Conservation (phyloP, 92 coral and sea anemone species). For the Phymanthus crucifer region DNA sequence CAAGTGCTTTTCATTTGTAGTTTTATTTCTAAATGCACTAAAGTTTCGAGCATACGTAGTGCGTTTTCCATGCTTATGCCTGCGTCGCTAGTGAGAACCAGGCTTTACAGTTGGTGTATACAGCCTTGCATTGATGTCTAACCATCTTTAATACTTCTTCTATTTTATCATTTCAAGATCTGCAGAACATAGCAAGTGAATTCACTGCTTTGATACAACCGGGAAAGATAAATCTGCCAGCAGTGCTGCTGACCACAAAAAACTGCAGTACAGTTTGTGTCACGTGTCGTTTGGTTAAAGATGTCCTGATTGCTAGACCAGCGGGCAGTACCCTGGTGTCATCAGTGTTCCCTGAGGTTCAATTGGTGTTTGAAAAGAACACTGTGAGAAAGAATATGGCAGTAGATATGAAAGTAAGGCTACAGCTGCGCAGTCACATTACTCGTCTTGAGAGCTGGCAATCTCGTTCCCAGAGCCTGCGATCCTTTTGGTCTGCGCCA, state of each 20-base stretch:
- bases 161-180: neutral
- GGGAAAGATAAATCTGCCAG: constrained; percentile 4
- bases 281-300: constrained; percentile 17
- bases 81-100: too few relatives aligned
- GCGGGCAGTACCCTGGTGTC: constrained; percentile 10
- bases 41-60: too few relatives aligned
- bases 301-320: neutral
- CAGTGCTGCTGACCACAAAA: constrained; percentile 17
- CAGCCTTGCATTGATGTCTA: too few relatives aligned
- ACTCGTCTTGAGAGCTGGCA: neutral
- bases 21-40: too few relatives aligned
- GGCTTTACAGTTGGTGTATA: too few relatives aligned
- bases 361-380: neutral
- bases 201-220: neutral
- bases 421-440: neutral
- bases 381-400: neutral
- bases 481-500: too few relatives aligned
- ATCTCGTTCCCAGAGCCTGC: too few relatives aligned
- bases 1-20: too few relatives aligned
- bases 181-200: neutral
- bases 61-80: too few relatives aligned
- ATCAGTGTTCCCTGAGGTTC: constrained; percentile 8
- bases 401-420: neutral
- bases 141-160: too few relatives aligned
- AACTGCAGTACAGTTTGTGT: constrained; percentile 14